These are phyloP conservation scores for Smithornis capensis DNA, from an alignment of 2,113 vertebrate species.

Conservation along the genomic window DNA sequence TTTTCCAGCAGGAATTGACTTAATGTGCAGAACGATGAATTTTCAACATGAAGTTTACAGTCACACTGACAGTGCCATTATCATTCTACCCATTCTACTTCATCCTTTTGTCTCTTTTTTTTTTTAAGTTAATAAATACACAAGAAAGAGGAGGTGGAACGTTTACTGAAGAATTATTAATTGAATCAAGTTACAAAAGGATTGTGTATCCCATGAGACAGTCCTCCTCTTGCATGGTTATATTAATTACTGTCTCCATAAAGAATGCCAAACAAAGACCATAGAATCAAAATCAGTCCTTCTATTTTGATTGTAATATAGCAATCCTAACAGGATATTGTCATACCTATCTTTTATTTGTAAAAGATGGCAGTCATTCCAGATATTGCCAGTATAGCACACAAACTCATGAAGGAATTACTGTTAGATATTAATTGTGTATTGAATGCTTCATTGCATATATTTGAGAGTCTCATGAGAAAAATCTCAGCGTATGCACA, in stretches of 20 bases:
- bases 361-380: not conserved
- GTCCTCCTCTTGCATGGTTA: not conserved
- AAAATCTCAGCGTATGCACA: slow-evolving; percentile 35
- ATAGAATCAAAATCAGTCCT: not conserved
- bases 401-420: slow-evolving; percentile 8
- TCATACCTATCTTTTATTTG: slow-evolving; percentile 10
- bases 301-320: not conserved
- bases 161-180: not conserved
- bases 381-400: not conserved
- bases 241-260: slow-evolving; percentile 54
- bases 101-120: slow-evolving; percentile 22
- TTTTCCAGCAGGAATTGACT: slow-evolving; percentile 31
- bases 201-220: not conserved
- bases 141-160: not conserved
- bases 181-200: not conserved
- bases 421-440: slow-evolving; percentile 46
- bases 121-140: not conserved
- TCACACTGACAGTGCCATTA: slow-evolving; percentile 26
- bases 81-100: slow-evolving; percentile 35
- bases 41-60: slow-evolving; percentile 42
- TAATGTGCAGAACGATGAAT: slow-evolving; percentile 18
- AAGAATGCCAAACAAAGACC: not conserved
- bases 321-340: not conserved
- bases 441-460: slow-evolving; percentile 44
- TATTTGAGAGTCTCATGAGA: slow-evolving; percentile 46